phyloP scores from a whole-genome alignment of 2,888 invertebrate genomes.

The Erebia aethiops region DNA sequence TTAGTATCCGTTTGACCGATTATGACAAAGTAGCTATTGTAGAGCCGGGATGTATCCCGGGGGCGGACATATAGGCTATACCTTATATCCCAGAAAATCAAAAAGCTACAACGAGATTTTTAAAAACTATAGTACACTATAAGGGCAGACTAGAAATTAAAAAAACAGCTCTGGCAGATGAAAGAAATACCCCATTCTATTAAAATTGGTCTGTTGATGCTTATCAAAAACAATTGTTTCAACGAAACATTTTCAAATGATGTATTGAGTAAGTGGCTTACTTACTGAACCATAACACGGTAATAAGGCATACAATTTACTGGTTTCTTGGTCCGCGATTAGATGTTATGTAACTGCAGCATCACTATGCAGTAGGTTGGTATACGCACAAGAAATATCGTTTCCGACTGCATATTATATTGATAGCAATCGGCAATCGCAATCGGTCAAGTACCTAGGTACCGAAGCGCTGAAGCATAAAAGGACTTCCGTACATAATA shows the following conservation, averaged over 20 bases:
- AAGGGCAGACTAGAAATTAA: too few relatives aligned
- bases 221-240: not conserved
- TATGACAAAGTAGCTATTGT: too few relatives aligned
- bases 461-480: conserved; percentile 22
- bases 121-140: too few relatives aligned
- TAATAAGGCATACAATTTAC: conserved; percentile 11
- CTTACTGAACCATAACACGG: conserved; percentile 15
- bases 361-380: conserved; percentile 13
- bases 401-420: conserved; percentile 19
- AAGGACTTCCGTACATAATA: conserved; percentile 18
- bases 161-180: too few relatives aligned
- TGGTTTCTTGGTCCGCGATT: conserved; percentile 4
- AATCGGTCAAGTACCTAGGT: conserved; percentile 13
- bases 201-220: not conserved
- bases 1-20: too few relatives aligned
- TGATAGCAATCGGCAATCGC: conserved; percentile 18
- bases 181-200: not conserved
- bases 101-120: too few relatives aligned
- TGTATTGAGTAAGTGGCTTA: conserved; percentile 4
- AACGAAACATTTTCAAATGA: conserved; percentile 5
- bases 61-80: too few relatives aligned
- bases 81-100: too few relatives aligned
- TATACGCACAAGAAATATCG: conserved; percentile 15
- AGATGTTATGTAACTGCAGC: conserved; percentile 21
- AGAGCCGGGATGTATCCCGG: too few relatives aligned